Evolutionary conservation across 2,888 invertebrate species (phyloP).

Genomic region (Schizotus pectinicornis): DNA sequence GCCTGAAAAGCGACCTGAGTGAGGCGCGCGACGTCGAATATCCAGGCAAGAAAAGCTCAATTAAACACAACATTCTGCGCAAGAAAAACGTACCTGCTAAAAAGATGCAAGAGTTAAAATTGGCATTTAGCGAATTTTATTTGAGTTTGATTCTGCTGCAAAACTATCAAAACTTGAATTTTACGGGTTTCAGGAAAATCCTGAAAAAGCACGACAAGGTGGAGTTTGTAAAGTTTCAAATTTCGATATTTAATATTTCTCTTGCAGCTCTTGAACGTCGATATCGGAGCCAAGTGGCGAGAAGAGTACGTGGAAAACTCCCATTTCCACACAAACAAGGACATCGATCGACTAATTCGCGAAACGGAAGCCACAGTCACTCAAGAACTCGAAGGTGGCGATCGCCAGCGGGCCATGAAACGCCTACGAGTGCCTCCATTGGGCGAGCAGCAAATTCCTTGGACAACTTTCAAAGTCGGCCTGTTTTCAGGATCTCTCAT

Average conservation of each 20-base stretch:
- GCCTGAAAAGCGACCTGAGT: conserved; percentile 83
- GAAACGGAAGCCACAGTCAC: conserved; percentile 79
- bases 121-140: conserved; percentile 91
- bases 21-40: conserved; percentile 54
- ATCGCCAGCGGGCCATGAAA: conserved; percentile 87
- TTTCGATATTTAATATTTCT: background rate
- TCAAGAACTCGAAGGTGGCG: conserved; percentile 76
- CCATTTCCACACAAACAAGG: conserved; percentile 83
- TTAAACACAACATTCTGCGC: conserved; percentile 53
- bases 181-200: conserved; percentile 89
- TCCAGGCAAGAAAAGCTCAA: conserved; percentile 48
- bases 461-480: conserved; percentile 85
- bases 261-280: conserved; percentile 61
- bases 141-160: conserved; percentile 83
- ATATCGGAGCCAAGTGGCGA: conserved; percentile 78
- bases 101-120: conserved; percentile 80
- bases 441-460: conserved; percentile 81
- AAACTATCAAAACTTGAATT: conserved; percentile 90
- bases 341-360: conserved; percentile 81
- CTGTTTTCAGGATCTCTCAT: conserved; percentile 83
- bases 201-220: conserved; percentile 91
- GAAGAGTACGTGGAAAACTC: conserved; percentile 79
- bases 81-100: conserved; percentile 63
- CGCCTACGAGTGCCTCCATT: conserved; percentile 83
- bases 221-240: conserved; percentile 16